A percentile compares a stretch with the other conserved stretches of the same genome.
phyloP scores from a whole-genome alignment of 1,140 invertebrate genomes.

The Octopus sinensis region DNA sequence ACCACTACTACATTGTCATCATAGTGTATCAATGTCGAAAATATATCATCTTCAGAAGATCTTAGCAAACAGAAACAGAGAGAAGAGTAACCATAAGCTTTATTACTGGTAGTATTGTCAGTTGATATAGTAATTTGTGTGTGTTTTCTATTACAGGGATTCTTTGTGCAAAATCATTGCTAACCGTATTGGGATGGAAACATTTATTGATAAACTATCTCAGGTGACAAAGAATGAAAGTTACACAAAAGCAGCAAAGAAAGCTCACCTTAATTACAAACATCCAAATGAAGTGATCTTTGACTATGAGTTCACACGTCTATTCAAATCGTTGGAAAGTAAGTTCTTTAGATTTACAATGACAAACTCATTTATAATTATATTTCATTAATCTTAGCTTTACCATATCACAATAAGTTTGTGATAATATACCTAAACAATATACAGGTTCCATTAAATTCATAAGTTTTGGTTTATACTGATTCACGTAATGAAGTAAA shows the following conservation, averaged over 20 bases:
- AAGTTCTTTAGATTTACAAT: slow-evolving; percentile 29
- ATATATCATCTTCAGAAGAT: too few relatives aligned
- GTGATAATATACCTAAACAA: background rate
- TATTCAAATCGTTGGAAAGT: slow-evolving; percentile 65
- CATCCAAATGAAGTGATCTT: slow-evolving; percentile 77
- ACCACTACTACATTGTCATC: too few relatives aligned
- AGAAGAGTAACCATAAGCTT: too few relatives aligned
- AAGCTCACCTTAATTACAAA: slow-evolving; percentile 81
- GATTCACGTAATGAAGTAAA: too few relatives aligned
- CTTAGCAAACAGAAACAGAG: too few relatives aligned
- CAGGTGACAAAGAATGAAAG: slow-evolving; percentile 84
- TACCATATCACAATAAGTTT: background rate
- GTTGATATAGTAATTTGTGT: too few relatives aligned
- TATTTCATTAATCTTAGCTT: background rate
- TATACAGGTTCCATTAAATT: background rate
- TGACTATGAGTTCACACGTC: slow-evolving; percentile 91
- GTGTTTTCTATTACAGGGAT: slow-evolving; percentile 61
- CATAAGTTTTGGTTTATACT: too few relatives aligned
- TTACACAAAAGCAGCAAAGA: slow-evolving; percentile 87
- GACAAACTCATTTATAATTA: background rate
- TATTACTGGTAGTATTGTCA: too few relatives aligned
- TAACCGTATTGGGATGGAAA: slow-evolving; percentile 88
- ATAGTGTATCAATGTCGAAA: too few relatives aligned
- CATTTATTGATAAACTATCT: slow-evolving; percentile 80
- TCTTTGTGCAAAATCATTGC: slow-evolving; percentile 80